phyloP scores from a whole-genome alignment of 2,797 vertebrate genomes.

The Muscicapa striata region DNA sequence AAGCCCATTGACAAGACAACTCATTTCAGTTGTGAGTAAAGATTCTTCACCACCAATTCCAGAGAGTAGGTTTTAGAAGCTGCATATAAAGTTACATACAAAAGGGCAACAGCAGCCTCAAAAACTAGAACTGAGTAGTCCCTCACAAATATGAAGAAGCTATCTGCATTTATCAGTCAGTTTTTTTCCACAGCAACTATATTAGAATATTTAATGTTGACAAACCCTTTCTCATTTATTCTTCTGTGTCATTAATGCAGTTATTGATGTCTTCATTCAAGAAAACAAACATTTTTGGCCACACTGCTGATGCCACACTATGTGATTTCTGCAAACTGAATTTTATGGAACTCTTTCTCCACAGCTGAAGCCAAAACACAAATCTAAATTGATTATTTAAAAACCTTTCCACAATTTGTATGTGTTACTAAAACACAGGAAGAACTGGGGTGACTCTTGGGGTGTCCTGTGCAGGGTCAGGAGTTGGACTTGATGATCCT shows the following conservation, averaged over 20 bases:
- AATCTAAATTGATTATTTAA: not conserved
- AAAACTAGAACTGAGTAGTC: not conserved
- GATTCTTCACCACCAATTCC: not conserved
- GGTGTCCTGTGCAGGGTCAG: not conserved
- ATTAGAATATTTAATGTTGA: not conserved
- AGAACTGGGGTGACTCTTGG: not conserved
- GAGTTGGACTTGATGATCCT: not conserved
- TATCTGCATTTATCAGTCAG: not conserved
- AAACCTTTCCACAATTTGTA: not conserved
- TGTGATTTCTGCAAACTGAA: not conserved
- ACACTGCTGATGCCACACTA: not conserved
- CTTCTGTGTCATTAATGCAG: not conserved
- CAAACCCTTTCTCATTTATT: not conserved
- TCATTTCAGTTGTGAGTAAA: not conserved
- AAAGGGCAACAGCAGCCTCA: not conserved
- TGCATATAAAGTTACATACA: not conserved
- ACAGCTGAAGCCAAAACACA: not conserved
- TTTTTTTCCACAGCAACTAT: not conserved
- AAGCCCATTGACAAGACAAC: not conserved
- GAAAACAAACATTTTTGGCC: not conserved
- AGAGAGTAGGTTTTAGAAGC: not conserved
- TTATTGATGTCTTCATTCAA: not conserved
- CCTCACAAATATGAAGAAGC: not conserved
- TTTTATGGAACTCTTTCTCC: not conserved
- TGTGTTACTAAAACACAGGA: not conserved